These are phyloP conservation scores for Perca schrenkii DNA, from an alignment of 2,113 vertebrate species.

Conservation along the genomic window DNA sequence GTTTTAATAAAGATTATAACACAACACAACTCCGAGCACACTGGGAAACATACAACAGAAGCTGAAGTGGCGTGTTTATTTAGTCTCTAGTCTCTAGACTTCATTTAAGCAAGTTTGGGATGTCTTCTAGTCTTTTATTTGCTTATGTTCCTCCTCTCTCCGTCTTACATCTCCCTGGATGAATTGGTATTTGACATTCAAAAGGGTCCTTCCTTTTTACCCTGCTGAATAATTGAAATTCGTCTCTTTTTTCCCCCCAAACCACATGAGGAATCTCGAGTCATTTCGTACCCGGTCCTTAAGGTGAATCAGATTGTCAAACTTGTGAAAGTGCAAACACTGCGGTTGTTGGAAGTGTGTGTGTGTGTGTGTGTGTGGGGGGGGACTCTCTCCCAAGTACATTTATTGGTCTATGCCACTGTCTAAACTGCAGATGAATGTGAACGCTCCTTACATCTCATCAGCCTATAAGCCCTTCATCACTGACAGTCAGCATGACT, in stretches of 20 bases:
- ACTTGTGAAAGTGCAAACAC: constrained; percentile 62
- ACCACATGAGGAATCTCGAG: constrained; percentile 51
- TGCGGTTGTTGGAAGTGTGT: constrained; percentile 32
- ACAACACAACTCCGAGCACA: constrained; percentile 36
- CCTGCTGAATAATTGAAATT: constrained; percentile 78
- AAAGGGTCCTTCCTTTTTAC: constrained; percentile 63
- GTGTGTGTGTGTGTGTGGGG: background rate
- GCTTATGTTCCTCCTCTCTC: constrained; percentile 28
- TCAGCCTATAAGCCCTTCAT: constrained; percentile 32
- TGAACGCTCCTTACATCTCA: constrained; percentile 30
- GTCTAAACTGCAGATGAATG: constrained; percentile 36
- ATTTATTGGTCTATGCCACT: constrained; percentile 40
- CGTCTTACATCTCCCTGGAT: constrained; percentile 36
- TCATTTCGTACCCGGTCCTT: constrained; percentile 56
- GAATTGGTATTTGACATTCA: constrained; percentile 71
- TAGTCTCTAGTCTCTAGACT: constrained; percentile 44
- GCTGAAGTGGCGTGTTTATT: constrained; percentile 67
- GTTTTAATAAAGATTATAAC: constrained; percentile 74
- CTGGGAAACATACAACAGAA: constrained; percentile 54
- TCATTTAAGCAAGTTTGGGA: constrained; percentile 37
- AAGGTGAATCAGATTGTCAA: constrained; percentile 71
- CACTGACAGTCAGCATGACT: constrained; percentile 41
- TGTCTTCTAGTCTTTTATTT: constrained; percentile 43
- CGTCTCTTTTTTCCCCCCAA: constrained; percentile 45
- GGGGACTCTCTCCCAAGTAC: constrained; percentile 25